Evolutionary conservation across 1,140 invertebrate genomes (phyloP).

Genomic region (Apocrypta bakeri): DNA sequence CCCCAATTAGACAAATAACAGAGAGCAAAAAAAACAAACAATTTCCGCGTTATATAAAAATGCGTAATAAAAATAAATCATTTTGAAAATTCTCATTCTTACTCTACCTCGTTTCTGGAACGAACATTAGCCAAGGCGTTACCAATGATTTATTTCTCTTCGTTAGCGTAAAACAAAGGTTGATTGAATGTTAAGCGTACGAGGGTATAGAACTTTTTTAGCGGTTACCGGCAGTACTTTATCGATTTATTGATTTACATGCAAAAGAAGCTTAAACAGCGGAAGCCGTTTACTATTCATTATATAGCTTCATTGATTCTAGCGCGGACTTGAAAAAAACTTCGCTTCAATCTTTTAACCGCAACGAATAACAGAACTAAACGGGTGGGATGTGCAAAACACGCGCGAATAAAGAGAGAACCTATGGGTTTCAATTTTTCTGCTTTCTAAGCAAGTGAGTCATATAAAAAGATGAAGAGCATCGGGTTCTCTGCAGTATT

Average conservation of each 20-base stretch:
- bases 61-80: not conserved
- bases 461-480: not conserved
- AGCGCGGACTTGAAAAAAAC: conserved; percentile 1
- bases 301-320: not conserved
- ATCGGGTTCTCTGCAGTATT: not conserved
- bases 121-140: not conserved
- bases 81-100: not conserved
- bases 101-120: not conserved
- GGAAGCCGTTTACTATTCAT: conserved; percentile 23
- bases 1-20: not conserved
- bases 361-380: not conserved
- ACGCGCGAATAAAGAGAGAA: not conserved
- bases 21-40: not conserved
- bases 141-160: not conserved
- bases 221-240: not conserved
- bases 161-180: not conserved
- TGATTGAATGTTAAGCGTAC: conserved; percentile 6
- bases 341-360: conserved; percentile 7
- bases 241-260: conserved; percentile 33
- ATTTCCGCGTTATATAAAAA: not conserved
- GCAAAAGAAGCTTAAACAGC: not conserved
- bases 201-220: not conserved
- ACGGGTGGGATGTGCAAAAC: not conserved
- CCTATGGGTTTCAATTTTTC: conserved; percentile 25
- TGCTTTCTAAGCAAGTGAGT: conserved; percentile 37